These are phyloP conservation scores for Myopa testacea DNA, from an alignment of 2,888 invertebrate species.

Conservation along the genomic window DNA sequence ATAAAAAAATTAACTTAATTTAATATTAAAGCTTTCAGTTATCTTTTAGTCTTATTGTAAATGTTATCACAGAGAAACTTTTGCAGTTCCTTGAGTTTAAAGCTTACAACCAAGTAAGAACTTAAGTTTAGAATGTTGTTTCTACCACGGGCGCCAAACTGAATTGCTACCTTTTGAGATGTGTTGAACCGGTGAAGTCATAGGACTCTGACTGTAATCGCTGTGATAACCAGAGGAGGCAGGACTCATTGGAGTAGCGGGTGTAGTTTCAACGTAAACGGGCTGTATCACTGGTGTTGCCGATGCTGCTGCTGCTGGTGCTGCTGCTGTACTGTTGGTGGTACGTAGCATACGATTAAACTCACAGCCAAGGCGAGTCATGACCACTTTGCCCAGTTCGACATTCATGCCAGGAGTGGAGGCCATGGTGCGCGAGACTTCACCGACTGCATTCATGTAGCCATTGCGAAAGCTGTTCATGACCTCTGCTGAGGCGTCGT, in stretches of 20 bases:
- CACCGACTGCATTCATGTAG: conserved; percentile 89
- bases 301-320: neutral
- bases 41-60: neutral
- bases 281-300: conserved; percentile 1
- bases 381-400: conserved; percentile 84
- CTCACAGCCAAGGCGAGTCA: conserved; percentile 88
- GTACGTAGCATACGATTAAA: conserved; percentile 71
- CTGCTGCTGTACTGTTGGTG: neutral
- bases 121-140: neutral
- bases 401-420: conserved; percentile 88
- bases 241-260: conserved; percentile 57
- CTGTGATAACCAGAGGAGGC: conserved; percentile 67
- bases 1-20: neutral
- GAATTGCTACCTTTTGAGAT: conserved; percentile 30
- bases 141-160: conserved; percentile 60
- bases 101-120: conserved; percentile 14
- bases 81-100: conserved; percentile 28
- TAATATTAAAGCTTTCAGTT: conserved; percentile 27
- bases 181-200: neutral
- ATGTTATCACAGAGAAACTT: conserved; percentile 31
- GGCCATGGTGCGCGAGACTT: conserved; percentile 87
- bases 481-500: conserved; percentile 64
- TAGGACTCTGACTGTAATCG: conserved; percentile 51
- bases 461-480: conserved; percentile 85
- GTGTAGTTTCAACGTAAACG: conserved; percentile 24